Base-by-base conservation (phyloP, 2,797 vertebrate genomes). In the Periparus ater region DNA sequence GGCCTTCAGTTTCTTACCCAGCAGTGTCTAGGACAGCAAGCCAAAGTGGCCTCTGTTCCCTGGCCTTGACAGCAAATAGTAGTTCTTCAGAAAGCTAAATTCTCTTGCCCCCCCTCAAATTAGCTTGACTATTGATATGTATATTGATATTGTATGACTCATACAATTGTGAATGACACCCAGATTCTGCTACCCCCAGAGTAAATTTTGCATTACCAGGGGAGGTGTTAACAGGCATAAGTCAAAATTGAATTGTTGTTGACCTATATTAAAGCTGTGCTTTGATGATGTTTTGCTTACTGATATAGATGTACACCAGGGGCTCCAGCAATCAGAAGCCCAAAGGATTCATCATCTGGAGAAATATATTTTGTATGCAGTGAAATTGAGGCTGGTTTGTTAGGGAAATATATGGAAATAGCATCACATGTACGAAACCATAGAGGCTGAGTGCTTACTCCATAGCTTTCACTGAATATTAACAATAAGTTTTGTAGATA, bases 141-240 rank as follows among this genome's bases (percentile, higher is more conserved):
- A 40, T 40, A 40, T 40, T 13, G 38, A 40, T 40, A 40, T 13
- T 40, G 38, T 13, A 40, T 40, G 38, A 6, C 38, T 78, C 40
- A 47, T 12, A 32, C 4, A 48, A 0, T 3, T 14, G 3, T 20
- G 34, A 72, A 40, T 22, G 8, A 54, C 21, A 21, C 9, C 13
- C 2, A 0, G 11, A 12, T 26, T 74, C 1, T 0, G 15, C 50
- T 51, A 38, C 19, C 10, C 18, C 8, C 30, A n/a, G 32, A 62
- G 25, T 10, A 75, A 50, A 72, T 74, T 74, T n/a, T 75, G 23
- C 36, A 57, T 5, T 32, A 5, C 10, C 58, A 50, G 10, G 12
- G 25, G 75, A 63, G 23, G 17, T 60, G 16, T 10, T 78, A 71
- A 44, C 4, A 51, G 30, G 1, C 1, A 1, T 20, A 20, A 38